Evolutionary conservation across 2,888 invertebrate species (phyloP).

Genomic region (Nemapogon koenigi): DNA sequence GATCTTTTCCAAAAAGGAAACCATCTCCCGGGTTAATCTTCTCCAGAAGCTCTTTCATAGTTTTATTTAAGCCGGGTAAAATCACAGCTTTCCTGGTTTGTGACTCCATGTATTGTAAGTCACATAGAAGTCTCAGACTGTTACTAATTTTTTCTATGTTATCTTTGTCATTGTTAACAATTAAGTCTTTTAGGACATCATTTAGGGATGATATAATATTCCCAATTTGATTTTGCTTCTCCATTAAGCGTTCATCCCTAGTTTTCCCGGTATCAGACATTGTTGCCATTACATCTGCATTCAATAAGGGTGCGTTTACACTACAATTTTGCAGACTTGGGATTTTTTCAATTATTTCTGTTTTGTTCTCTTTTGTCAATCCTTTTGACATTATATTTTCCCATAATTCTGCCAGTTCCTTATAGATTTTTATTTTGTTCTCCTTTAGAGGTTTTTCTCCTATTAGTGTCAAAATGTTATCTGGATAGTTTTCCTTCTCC

Average conservation of each 20-base stretch:
- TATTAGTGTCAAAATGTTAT: background rate
- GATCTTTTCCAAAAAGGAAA: background rate
- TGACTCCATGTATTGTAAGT: slow-evolving; percentile 3
- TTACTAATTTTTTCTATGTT: background rate
- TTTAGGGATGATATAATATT: background rate
- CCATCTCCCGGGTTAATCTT: background rate
- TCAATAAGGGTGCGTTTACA: background rate
- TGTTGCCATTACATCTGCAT: background rate
- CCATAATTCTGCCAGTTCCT: slow-evolving; percentile 12
- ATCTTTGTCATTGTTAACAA: background rate
- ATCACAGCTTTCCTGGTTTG: background rate
- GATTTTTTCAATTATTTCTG: background rate
- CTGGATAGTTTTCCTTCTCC: background rate
- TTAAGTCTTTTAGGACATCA: background rate
- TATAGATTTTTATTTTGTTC: background rate
- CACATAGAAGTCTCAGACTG: background rate
- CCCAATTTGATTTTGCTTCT: slow-evolving; percentile 2
- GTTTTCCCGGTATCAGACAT: background rate
- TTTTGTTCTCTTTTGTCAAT: background rate
- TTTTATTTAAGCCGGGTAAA: slow-evolving; percentile 1
- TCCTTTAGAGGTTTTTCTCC: background rate
- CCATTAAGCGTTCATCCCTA: background rate
- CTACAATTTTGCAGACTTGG: background rate
- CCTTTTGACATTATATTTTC: background rate
- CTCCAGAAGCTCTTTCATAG: background rate